Conservation (phyloP, 2,888 invertebrate species). For the Spodoptera littoralis region DNA sequence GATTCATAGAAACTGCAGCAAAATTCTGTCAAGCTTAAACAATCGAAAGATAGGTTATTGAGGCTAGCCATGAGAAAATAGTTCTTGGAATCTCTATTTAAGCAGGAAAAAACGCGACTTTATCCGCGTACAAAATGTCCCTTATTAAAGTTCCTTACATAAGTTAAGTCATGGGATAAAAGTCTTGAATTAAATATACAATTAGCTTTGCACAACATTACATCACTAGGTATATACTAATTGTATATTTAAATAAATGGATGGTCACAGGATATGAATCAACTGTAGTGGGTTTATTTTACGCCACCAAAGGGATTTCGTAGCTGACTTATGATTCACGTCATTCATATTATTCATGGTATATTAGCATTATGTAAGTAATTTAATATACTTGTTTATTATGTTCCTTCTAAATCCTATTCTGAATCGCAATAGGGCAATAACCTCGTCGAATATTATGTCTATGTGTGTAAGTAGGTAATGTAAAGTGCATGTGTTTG, state of each 20-base stretch:
- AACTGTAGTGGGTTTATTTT: slow-evolving; percentile 70
- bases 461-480: slow-evolving; percentile 3
- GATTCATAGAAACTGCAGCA: too few species aligned
- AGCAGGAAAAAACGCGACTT: too few species aligned
- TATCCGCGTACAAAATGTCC: too few species aligned
- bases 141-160: too few species aligned
- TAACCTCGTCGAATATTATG: slow-evolving; percentile 38
- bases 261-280: slow-evolving; percentile 75
- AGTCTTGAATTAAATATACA: neutral
- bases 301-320: slow-evolving; percentile 71
- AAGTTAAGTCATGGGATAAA: too few species aligned
- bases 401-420: slow-evolving; percentile 51
- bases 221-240: slow-evolving; percentile 5
- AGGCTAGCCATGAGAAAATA: too few species aligned
- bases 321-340: slow-evolving; percentile 53
- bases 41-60: too few species aligned
- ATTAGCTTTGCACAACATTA: neutral
- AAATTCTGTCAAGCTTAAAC: too few species aligned
- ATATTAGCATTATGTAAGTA: slow-evolving; percentile 62
- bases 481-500: neutral
- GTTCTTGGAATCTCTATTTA: too few species aligned
- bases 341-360: slow-evolving; percentile 59
- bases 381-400: slow-evolving; percentile 60
- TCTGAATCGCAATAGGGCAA: slow-evolving; percentile 48
- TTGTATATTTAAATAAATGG: slow-evolving; percentile 30